Evolutionary conservation across 92 coral and sea anemone genomes (phyloP).

Genomic region (Parazoanthus darwini): DNA sequence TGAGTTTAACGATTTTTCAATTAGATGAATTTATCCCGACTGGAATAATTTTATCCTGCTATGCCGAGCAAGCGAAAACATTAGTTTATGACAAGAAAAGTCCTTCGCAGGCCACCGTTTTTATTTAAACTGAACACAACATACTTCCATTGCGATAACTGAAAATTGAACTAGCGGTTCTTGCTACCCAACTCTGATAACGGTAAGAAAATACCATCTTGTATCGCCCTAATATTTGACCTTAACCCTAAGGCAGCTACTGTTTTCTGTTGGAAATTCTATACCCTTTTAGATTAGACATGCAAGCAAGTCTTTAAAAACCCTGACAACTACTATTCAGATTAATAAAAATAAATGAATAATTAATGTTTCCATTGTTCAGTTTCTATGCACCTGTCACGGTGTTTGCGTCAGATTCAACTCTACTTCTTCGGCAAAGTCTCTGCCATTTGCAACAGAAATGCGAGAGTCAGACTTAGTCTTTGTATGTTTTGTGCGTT

Average conservation of each 20-base stretch:
- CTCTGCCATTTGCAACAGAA: background rate
- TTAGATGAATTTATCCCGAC: background rate
- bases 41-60: background rate
- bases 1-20: constrained; percentile 3
- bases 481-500: background rate
- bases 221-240: background rate
- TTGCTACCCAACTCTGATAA: background rate
- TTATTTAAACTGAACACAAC: background rate
- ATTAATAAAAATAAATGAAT: constrained; percentile 18
- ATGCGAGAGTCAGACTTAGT: constrained; percentile 1
- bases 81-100: background rate
- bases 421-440: constrained; percentile 12
- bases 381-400: constrained; percentile 16
- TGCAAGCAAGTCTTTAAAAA: background rate
- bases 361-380: constrained; percentile 16
- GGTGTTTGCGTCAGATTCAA: background rate
- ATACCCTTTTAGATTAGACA: background rate
- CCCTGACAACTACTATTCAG: constrained; percentile 13
- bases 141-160: background rate
- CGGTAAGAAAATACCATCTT: background rate
- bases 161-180: background rate
- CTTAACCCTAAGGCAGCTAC: background rate
- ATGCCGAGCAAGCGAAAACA: background rate
- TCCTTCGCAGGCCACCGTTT: background rate
- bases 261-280: constrained; percentile 4